These are phyloP conservation scores for Albula goreensis DNA, from an alignment of 2,113 vertebrate genomes.

Conservation along the genomic window DNA sequence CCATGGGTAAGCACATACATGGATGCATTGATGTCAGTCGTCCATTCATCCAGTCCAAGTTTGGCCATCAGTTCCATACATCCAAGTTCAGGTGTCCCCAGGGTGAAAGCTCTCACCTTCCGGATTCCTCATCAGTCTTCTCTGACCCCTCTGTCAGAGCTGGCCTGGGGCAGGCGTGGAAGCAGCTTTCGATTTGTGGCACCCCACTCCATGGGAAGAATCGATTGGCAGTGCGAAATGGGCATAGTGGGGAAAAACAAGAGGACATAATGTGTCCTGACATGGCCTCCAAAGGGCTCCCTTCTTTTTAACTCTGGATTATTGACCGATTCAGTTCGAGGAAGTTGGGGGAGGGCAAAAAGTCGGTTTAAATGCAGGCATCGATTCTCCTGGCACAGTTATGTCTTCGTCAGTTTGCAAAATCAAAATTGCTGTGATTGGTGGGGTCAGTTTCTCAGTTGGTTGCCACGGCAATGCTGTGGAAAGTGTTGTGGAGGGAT, in stretches of 20 bases:
- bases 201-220: background rate
- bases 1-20: constrained; percentile 2
- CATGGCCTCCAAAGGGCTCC: background rate
- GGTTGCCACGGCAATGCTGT: background rate
- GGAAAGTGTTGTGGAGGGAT: background rate
- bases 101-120: background rate
- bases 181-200: background rate
- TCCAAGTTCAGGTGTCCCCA: background rate
- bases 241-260: background rate
- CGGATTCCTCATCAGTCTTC: background rate
- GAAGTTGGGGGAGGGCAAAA: background rate
- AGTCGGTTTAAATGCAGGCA: constrained; percentile 17
- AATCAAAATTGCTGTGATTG: background rate
- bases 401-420: constrained; percentile 3
- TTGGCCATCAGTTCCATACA: background rate
- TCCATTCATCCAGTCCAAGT: background rate
- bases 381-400: constrained; percentile 20
- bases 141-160: background rate
- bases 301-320: background rate
- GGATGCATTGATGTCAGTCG: too few relatives aligned
- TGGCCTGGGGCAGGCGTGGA: background rate
- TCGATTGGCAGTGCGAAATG: background rate
- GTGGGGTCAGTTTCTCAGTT: background rate
- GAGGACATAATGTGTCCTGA: background rate
- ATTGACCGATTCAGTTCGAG: background rate